These are phyloP conservation scores for Amazona vittata DNA, from an alignment of 2,113 vertebrate species.

Conservation along the genomic window DNA sequence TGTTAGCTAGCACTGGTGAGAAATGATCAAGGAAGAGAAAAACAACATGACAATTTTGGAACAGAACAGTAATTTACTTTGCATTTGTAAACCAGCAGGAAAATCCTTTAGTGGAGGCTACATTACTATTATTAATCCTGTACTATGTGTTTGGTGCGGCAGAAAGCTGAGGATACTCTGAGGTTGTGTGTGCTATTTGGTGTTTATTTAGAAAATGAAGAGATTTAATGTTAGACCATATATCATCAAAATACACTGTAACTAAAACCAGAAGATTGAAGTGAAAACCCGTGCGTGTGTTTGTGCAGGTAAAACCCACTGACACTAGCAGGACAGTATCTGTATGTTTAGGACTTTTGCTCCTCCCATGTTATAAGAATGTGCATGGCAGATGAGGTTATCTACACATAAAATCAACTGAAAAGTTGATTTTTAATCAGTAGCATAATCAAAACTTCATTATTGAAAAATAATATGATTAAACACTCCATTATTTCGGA, in stretches of 20 bases:
- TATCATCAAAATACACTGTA: neutral
- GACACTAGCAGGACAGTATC: neutral
- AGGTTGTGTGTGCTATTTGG: neutral
- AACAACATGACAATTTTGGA: neutral
- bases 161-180: neutral
- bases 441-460: constrained; percentile 35
- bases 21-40: neutral
- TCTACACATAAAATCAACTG: neutral
- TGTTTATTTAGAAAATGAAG: neutral
- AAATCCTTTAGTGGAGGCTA: neutral
- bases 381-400: constrained; percentile 5
- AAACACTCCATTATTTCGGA: constrained; percentile 47
- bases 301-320: neutral
- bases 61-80: neutral
- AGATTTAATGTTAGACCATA: neutral
- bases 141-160: neutral
- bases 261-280: neutral
- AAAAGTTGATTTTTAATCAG: constrained; percentile 55
- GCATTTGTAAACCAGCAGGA: neutral
- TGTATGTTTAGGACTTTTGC: neutral
- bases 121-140: neutral
- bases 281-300: neutral
- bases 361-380: neutral
- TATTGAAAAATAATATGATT: constrained; percentile 61
- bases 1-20: neutral